phyloP scores from a whole-genome alignment of 2,888 invertebrate species.

The Drosophila rellima region DNA sequence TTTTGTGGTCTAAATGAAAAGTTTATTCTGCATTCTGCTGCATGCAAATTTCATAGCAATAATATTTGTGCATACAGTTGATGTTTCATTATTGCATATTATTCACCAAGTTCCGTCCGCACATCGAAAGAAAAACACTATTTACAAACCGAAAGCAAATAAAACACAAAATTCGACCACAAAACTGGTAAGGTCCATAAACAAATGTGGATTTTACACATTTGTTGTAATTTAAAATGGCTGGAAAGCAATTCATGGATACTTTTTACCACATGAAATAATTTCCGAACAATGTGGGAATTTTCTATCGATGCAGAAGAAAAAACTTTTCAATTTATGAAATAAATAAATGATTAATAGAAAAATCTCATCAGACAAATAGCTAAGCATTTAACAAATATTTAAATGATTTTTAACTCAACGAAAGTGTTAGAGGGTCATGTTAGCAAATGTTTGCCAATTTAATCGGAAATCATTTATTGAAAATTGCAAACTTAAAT shows the following conservation, averaged over 20 bases:
- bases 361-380: slow-evolving; percentile 5
- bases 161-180: slow-evolving; percentile 12
- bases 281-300: not conserved
- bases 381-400: not conserved
- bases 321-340: not conserved
- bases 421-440: not conserved
- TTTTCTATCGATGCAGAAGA: not conserved
- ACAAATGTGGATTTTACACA: slow-evolving; percentile 48
- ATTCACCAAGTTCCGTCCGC: slow-evolving; percentile 14
- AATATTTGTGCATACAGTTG: slow-evolving; percentile 22
- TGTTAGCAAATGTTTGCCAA: not conserved
- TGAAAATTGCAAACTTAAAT: not conserved
- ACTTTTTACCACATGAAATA: slow-evolving; percentile 12
- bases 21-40: slow-evolving; percentile 15
- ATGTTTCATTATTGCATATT: slow-evolving; percentile 24
- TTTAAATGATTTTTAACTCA: not conserved
- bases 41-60: slow-evolving; percentile 18
- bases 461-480: not conserved
- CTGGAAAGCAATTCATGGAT: slow-evolving; percentile 20
- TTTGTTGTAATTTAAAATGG: slow-evolving; percentile 15
- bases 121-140: not conserved
- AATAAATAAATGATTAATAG: not conserved
- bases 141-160: slow-evolving; percentile 7
- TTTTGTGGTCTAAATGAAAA: slow-evolving; percentile 17
- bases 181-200: slow-evolving; percentile 32